These are phyloP conservation scores for Netelia virgata DNA, from an alignment of 2,888 invertebrate species.

Conservation along the genomic window DNA sequence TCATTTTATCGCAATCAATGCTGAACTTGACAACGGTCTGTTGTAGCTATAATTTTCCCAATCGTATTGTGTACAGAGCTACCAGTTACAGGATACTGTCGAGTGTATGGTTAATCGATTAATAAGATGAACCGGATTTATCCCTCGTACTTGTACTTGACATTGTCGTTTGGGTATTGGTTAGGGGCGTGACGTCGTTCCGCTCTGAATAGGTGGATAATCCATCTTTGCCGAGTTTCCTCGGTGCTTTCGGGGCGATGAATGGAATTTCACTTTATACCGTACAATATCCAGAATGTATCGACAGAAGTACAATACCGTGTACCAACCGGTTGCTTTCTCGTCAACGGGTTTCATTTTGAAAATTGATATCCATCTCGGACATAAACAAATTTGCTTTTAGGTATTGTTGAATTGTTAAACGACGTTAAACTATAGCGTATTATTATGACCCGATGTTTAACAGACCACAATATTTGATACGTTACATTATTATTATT, in stretches of 20 bases:
- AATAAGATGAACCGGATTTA: constrained; percentile 55
- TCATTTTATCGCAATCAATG: not conserved
- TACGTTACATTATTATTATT: too few relatives aligned
- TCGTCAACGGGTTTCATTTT: too few relatives aligned
- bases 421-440: too few relatives aligned
- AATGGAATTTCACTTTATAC: constrained; percentile 44
- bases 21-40: not conserved
- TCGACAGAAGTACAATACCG: not conserved
- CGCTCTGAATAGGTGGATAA: constrained; percentile 44
- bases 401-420: too few relatives aligned
- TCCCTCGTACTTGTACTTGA: constrained; percentile 50
- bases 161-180: constrained; percentile 18
- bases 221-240: constrained; percentile 49
- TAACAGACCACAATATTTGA: too few relatives aligned
- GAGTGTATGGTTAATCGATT: constrained; percentile 43
- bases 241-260: constrained; percentile 15
- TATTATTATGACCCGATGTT: too few relatives aligned
- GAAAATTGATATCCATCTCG: too few relatives aligned
- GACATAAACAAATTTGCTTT: too few relatives aligned
- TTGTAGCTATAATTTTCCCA: not conserved
- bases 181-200: not conserved
- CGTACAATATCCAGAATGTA: constrained; percentile 36
- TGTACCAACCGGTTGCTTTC: too few relatives aligned
- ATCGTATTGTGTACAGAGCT: not conserved
- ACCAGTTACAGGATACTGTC: not conserved